Evolutionary conservation across 2,797 vertebrate genomes (phyloP).

Genomic region (Dendrocincla fuliginosa): DNA sequence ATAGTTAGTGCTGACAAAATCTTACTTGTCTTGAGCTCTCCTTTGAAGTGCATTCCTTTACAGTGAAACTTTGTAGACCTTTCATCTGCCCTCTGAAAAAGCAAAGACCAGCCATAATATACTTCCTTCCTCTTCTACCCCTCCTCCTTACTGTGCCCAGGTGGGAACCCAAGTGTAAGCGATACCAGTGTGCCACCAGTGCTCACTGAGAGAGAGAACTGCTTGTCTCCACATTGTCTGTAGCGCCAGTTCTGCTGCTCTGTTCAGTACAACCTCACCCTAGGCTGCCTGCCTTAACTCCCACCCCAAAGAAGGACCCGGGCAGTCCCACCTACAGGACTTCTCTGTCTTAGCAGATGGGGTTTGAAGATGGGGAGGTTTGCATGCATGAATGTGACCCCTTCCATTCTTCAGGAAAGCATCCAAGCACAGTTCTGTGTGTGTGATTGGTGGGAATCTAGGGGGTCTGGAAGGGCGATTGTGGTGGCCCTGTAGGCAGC

Average conservation of each 20-base stretch:
- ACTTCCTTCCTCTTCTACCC: neutral
- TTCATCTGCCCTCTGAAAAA: neutral
- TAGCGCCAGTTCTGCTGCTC: neutral
- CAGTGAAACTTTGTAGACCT: neutral
- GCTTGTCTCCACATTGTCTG: neutral
- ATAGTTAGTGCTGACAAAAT: neutral
- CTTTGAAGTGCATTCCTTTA: constrained; percentile 44
- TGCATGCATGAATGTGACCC: neutral
- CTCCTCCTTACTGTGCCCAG: neutral
- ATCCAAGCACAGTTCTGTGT: neutral
- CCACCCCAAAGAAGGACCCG: neutral
- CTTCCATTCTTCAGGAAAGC: neutral
- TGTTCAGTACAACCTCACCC: neutral
- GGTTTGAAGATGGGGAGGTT: neutral
- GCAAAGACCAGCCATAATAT: neutral
- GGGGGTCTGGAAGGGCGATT: neutral
- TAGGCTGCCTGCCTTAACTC: neutral
- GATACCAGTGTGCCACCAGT: neutral
- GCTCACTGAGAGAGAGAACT: neutral
- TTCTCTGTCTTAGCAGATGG: neutral
- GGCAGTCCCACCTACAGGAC: neutral
- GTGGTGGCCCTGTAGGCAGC: neutral
- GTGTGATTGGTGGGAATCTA: neutral
- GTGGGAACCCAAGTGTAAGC: neutral
- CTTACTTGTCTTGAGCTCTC: neutral